Percentiles rank a stretch among this genome's conserved stretches.
These are phyloP conservation scores for Pollimyrus isidori DNA, from an alignment of 2,113 vertebrate genomes.

Conservation along the genomic window DNA sequence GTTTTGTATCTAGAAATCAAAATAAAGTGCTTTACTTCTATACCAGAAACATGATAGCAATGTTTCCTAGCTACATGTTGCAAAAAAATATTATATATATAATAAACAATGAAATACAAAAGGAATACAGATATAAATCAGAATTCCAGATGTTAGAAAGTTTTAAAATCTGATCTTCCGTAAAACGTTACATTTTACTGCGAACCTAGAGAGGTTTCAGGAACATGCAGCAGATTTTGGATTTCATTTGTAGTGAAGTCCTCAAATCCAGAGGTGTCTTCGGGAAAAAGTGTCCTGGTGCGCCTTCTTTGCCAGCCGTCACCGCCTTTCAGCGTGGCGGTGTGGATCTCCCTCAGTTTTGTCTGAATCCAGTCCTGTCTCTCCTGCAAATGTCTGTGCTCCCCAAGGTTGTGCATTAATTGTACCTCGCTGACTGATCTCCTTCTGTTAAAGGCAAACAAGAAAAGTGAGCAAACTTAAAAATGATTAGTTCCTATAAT, in stretches of 20 bases:
- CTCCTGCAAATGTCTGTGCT: constrained; percentile 65
- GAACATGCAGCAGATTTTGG: constrained; percentile 32
- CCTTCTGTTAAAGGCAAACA: constrained; percentile 56
- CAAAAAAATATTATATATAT: neutral
- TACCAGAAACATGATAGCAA: neutral
- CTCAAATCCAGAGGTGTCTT: constrained; percentile 38
- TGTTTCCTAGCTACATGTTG: neutral
- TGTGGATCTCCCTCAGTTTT: constrained; percentile 72
- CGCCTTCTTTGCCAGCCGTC: constrained; percentile 39
- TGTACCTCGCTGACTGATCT: constrained; percentile 86
- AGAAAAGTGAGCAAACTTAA: neutral
- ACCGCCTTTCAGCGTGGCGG: constrained; percentile 41
- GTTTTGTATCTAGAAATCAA: neutral
- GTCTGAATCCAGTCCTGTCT: constrained; percentile 79
- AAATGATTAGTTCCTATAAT: neutral
- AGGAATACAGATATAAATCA: neutral
- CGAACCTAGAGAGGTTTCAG: constrained; percentile 42
- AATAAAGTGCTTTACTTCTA: constrained; percentile 1
- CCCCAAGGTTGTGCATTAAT: constrained; percentile 79
- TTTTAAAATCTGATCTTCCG: neutral
- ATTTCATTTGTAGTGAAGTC: constrained; percentile 47
- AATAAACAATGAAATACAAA: neutral
- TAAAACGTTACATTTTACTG: constrained; percentile 23
- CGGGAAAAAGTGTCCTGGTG: constrained; percentile 40
- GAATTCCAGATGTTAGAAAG: neutral